These are phyloP conservation scores for Rhabditoides inermis DNA, from an alignment of 2,888 invertebrate species.

Conservation along the genomic window DNA sequence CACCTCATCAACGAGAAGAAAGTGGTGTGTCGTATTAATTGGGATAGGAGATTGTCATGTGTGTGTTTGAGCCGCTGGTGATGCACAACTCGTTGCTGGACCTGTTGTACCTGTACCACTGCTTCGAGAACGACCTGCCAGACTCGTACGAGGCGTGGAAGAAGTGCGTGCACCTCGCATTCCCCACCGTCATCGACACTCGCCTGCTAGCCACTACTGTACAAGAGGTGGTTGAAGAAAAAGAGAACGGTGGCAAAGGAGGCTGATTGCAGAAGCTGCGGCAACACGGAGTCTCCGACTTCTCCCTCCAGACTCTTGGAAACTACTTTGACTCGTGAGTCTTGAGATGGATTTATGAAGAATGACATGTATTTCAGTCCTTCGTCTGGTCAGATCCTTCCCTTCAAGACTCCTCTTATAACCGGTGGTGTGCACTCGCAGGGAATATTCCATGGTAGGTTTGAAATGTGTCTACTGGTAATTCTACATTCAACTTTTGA, in stretches of 20 bases:
- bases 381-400: conserved; percentile 14
- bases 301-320: conserved; percentile 15
- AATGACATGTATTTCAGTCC: conserved; percentile 8
- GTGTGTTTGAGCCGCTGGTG: conserved; percentile 11
- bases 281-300: conserved; percentile 12
- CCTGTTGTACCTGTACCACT: conserved; percentile 15
- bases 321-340: conserved; percentile 16
- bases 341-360: not conserved
- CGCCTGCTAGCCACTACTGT: conserved; percentile 12
- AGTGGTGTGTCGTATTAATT: conserved; percentile 1
- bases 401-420: conserved; percentile 10
- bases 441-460: too few relatives aligned
- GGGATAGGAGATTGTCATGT: not conserved
- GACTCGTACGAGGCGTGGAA: conserved; percentile 15
- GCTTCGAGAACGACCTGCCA: conserved; percentile 16
- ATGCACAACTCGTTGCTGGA: conserved; percentile 19
- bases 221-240: conserved; percentile 6
- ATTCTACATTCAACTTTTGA: too few relatives aligned
- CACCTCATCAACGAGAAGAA: not conserved
- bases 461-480: too few relatives aligned
- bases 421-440: conserved; percentile 3
- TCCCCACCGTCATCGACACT: conserved; percentile 15
- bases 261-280: conserved; percentile 5
- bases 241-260: too few relatives aligned
- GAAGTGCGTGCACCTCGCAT: not conserved